Conservation (phyloP, 2,797 vertebrate genomes). For the Onychomys arenicola region DNA sequence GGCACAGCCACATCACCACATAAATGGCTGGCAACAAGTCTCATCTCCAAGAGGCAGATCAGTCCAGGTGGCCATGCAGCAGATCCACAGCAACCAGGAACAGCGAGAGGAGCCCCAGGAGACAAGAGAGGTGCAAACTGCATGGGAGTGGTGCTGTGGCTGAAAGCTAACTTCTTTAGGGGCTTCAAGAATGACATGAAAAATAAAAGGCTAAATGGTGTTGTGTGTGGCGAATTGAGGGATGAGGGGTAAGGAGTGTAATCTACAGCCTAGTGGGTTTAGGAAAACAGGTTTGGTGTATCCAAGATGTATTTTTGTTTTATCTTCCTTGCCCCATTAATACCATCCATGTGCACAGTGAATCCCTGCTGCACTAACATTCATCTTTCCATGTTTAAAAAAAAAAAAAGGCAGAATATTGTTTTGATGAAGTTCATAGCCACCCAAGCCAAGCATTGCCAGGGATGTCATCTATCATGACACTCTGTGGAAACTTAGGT, state of each 20-base stretch:
- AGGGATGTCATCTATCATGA: slow-evolving; percentile 27
- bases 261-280: background rate
- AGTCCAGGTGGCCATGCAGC: background rate
- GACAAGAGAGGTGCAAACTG: background rate
- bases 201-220: background rate
- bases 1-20: background rate
- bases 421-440: slow-evolving; percentile 64
- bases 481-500: slow-evolving; percentile 57
- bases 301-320: background rate
- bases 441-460: background rate
- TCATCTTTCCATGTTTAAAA: background rate
- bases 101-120: background rate
- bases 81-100: background rate
- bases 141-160: fast-evolving
- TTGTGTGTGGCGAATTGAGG: background rate
- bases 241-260: background rate
- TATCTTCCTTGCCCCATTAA: background rate
- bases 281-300: background rate
- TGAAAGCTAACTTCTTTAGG: background rate
- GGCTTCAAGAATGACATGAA: background rate
- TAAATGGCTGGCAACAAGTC: no score
- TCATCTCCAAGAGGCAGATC: background rate
- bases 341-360: background rate
- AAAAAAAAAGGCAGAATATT: background rate
- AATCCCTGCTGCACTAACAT: background rate